Conservation (phyloP, 2,888 invertebrate species). For the Gasteruption jaculator region DNA sequence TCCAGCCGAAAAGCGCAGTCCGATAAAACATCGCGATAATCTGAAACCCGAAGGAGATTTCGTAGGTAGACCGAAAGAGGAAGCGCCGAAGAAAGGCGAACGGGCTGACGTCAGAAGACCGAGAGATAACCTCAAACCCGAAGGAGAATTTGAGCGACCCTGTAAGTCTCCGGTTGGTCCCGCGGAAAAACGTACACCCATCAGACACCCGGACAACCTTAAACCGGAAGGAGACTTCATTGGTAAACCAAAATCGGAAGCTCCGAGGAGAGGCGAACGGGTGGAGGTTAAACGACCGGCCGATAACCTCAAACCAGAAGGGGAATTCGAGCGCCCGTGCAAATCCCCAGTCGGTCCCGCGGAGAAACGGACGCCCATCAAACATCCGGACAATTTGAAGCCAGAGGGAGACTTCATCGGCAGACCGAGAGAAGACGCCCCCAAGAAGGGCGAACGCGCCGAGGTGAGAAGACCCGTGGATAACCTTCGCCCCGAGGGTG, state of each 20-base stretch:
- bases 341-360: slow-evolving; percentile 31
- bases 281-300: slow-evolving; percentile 45
- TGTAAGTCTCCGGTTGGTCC: slow-evolving; percentile 46
- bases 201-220: slow-evolving; percentile 57
- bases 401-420: slow-evolving; percentile 56
- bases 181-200: slow-evolving; percentile 52
- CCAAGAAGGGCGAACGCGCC: slow-evolving; percentile 44
- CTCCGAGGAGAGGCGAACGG: slow-evolving; percentile 37
- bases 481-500: slow-evolving; percentile 54
- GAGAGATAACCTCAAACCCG: slow-evolving; percentile 53
- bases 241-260: slow-evolving; percentile 48
- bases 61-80: slow-evolving; percentile 50
- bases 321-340: slow-evolving; percentile 53
- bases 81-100: slow-evolving; percentile 54
- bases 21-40: slow-evolving; percentile 49
- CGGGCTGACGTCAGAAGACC: slow-evolving; percentile 56
- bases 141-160: slow-evolving; percentile 57
- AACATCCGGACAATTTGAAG: slow-evolving; percentile 56
- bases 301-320: slow-evolving; percentile 53
- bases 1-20: slow-evolving; percentile 51
- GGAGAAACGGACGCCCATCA: slow-evolving; percentile 44
- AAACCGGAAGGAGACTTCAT: slow-evolving; percentile 55
- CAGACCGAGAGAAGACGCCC: slow-evolving; percentile 37
- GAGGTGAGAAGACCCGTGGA: slow-evolving; percentile 50
- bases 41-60: slow-evolving; percentile 50